phyloP scores from a whole-genome alignment of 1,140 invertebrate species.

The Tetragonula clypearis region DNA sequence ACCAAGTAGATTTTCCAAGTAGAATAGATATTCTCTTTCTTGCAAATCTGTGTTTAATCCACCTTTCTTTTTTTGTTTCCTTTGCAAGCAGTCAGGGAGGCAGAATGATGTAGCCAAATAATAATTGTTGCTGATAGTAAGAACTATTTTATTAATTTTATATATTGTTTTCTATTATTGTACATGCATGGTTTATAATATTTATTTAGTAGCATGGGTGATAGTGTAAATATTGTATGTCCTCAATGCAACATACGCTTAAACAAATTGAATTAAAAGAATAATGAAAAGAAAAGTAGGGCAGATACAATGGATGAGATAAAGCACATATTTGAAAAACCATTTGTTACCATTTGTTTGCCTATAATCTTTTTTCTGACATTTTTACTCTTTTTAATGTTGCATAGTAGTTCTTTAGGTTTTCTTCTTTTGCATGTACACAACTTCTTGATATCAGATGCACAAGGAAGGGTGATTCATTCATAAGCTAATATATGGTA shows the following conservation, averaged over 20 bases:
- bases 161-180: constrained; percentile 45
- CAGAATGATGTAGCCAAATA: constrained; percentile 81
- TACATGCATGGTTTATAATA: constrained; percentile 37
- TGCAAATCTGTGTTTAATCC: constrained; percentile 65
- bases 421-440: constrained; percentile 5
- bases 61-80: constrained; percentile 78
- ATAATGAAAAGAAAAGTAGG: not conserved
- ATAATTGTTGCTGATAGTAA: constrained; percentile 81
- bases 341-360: not conserved
- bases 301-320: not conserved
- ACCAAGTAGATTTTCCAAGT: constrained; percentile 30
- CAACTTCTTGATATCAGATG: not conserved
- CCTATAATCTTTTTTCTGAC: not conserved
- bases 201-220: constrained; percentile 22
- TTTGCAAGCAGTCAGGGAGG: constrained; percentile 80
- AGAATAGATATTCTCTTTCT: constrained; percentile 42
- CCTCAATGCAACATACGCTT: not conserved
- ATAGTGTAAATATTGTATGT: constrained; percentile 5
- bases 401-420: not conserved
- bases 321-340: not conserved
- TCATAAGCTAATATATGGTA: constrained; percentile 9
- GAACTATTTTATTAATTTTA: constrained; percentile 71
- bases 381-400: not conserved
- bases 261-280: not conserved
- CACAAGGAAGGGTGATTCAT: not conserved